Conservation (phyloP, 2,113 vertebrate species). For the Junco hyemalis region DNA sequence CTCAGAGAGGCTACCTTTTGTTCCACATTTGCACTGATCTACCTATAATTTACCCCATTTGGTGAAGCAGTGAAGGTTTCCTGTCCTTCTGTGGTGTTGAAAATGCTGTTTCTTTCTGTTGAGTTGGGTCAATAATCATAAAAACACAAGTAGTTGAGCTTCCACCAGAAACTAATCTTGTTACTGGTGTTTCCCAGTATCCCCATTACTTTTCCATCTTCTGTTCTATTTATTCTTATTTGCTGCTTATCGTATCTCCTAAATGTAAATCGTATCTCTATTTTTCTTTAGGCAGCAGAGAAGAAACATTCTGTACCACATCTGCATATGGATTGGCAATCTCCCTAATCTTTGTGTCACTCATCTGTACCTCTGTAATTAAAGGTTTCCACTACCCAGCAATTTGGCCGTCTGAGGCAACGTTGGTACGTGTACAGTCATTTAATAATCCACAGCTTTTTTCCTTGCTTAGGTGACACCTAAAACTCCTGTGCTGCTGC, state of each 20-base stretch:
- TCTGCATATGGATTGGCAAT: not conserved
- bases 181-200: not conserved
- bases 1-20: not conserved
- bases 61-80: not conserved
- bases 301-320: not conserved
- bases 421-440: not conserved
- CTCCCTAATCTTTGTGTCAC: not conserved
- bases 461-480: not conserved
- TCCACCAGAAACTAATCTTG: not conserved
- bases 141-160: not conserved
- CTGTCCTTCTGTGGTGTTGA: not conserved
- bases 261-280: not conserved
- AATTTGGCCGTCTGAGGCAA: constrained; percentile 7
- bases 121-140: not conserved
- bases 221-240: not conserved
- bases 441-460: not conserved
- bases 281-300: not conserved
- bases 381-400: constrained; percentile 11
- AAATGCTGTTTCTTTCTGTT: not conserved
- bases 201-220: not conserved
- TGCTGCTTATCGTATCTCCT: not conserved
- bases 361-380: constrained; percentile 11
- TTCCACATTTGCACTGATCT: not conserved
- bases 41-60: not conserved
- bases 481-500: not conserved